phyloP scores from a whole-genome alignment of 2,113 vertebrate genomes.

The Corydoras sp. region DNA sequence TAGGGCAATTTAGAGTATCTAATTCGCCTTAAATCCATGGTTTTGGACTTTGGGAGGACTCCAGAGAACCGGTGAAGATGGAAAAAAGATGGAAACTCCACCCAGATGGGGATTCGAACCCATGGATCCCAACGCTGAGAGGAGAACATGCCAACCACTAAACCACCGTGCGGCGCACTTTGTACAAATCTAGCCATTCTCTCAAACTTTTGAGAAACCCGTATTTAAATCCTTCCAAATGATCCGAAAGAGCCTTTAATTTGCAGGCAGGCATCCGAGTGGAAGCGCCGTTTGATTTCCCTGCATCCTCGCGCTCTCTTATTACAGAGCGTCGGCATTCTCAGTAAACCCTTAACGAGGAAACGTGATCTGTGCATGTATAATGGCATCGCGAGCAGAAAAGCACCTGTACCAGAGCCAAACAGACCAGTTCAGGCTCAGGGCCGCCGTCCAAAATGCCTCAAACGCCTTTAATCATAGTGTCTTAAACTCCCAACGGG shows the following conservation, averaged over 20 bases:
- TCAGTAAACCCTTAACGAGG: neutral
- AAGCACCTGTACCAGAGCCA: neutral
- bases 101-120: no score
- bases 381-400: neutral
- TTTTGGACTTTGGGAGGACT: no score
- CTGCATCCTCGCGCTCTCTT: neutral
- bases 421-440: slow-evolving; percentile 5
- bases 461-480: slow-evolving; percentile 43
- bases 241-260: neutral
- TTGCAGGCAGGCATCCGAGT: neutral
- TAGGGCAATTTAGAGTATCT: no score
- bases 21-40: no score
- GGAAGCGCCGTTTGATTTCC: neutral
- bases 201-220: neutral
- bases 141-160: no score
- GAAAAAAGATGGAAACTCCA: no score
- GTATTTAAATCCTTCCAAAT: neutral
- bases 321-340: neutral
- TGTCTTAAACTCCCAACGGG: slow-evolving; percentile 32
- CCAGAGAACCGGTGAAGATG: no score
- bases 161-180: no score
- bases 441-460: slow-evolving; percentile 13
- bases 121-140: no score
- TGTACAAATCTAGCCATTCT: no score
- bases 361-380: neutral